These are phyloP conservation scores for Nasonia giraulti DNA, from an alignment of 1,140 invertebrate species.

Conservation along the genomic window DNA sequence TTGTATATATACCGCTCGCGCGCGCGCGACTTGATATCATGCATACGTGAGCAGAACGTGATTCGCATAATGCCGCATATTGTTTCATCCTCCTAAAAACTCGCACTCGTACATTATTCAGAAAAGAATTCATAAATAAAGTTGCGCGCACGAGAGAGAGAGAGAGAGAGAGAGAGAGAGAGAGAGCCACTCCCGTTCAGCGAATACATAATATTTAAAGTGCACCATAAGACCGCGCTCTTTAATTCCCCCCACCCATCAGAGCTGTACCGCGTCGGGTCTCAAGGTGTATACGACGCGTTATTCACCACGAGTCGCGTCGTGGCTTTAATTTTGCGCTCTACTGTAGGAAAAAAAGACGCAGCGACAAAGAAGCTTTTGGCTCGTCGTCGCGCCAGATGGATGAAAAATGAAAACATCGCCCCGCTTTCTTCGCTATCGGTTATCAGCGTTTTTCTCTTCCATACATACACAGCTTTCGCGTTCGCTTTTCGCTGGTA, in stretches of 20 bases:
- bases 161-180: too few species aligned
- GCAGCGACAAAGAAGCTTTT: constrained; percentile 17
- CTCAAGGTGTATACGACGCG: background rate
- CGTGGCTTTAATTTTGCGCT: constrained; percentile 1
- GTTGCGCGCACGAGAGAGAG: too few species aligned
- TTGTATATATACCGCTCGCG: background rate
- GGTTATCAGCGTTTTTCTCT: background rate
- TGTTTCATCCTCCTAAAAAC: constrained; percentile 1
- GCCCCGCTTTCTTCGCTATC: background rate
- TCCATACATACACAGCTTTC: background rate
- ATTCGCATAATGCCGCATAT: background rate
- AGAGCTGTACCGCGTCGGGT: too few species aligned
- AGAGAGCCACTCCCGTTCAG: too few species aligned
- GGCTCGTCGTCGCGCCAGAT: background rate
- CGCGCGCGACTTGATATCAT: background rate
- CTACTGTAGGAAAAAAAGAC: background rate
- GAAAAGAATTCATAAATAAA: background rate
- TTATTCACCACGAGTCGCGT: background rate
- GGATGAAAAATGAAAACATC: constrained; percentile 12
- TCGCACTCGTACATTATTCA: background rate
- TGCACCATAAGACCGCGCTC: background rate
- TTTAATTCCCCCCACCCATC: constrained; percentile 1
- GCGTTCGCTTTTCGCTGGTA: background rate
- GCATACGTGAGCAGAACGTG: background rate
- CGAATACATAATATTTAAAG: constrained; percentile 4